Evolutionary conservation across 1,140 invertebrate genomes (phyloP).

Genomic region (Drosophila eugracilis): DNA sequence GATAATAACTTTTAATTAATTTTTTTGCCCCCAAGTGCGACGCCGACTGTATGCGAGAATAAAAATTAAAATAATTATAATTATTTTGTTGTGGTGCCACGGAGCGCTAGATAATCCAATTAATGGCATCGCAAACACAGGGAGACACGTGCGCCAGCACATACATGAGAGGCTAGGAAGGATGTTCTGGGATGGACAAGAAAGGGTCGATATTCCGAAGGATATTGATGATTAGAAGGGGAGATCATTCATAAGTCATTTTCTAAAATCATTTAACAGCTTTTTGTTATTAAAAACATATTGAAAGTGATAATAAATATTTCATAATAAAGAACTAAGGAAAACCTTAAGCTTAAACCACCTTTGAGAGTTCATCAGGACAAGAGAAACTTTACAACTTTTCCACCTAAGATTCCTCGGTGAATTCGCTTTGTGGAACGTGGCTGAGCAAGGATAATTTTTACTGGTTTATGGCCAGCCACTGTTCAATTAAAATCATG

Average conservation of each 20-base stretch:
- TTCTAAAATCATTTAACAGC: too few species aligned
- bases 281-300: too few species aligned
- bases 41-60: constrained; percentile 19
- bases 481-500: constrained; percentile 79
- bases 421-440: constrained; percentile 24
- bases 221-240: too few species aligned
- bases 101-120: constrained; percentile 71
- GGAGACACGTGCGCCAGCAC: constrained; percentile 27
- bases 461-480: constrained; percentile 65
- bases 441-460: constrained; percentile 42
- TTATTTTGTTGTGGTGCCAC: constrained; percentile 56
- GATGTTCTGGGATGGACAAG: constrained; percentile 11
- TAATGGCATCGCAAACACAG: constrained; percentile 60
- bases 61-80: constrained; percentile 53
- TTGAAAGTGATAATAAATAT: too few species aligned
- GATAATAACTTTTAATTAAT: constrained; percentile 72
- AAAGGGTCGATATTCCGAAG: background rate
- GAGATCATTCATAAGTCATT: too few species aligned
- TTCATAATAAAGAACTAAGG: too few species aligned
- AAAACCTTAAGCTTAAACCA: too few species aligned
- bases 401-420: background rate
- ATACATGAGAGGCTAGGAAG: constrained; percentile 1
- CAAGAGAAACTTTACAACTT: background rate
- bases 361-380: too few species aligned
- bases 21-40: constrained; percentile 13